Conservation (phyloP, 1,140 invertebrate species). For the Leptonema lineaticorne region DNA sequence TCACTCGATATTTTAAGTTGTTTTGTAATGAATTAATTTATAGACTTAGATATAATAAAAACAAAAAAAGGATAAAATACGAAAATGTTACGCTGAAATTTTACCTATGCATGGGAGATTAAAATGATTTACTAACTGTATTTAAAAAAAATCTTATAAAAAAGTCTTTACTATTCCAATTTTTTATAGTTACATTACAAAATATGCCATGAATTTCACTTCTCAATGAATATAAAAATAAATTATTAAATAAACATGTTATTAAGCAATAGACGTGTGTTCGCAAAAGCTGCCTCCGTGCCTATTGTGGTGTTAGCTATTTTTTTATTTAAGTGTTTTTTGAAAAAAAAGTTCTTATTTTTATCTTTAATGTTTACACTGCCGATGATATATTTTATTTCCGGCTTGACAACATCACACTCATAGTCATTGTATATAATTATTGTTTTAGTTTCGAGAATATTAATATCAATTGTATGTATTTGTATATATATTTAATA, state of each 20-base stretch:
- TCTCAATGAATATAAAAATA: too few species aligned
- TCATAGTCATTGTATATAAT: conserved; percentile 58
- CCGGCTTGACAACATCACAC: conserved; percentile 37
- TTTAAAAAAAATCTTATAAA: conserved; percentile 18
- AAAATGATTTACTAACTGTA: conserved; percentile 31
- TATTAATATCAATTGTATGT: conserved; percentile 47
- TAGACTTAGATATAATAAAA: conserved; percentile 35
- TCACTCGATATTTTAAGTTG: conserved; percentile 38
- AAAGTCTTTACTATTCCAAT: conserved; percentile 34
- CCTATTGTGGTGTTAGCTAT: conserved; percentile 19
- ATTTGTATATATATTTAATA: conserved; percentile 57
- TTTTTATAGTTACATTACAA: conserved; percentile 39
- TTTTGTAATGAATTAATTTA: conserved; percentile 40
- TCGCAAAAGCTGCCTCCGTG: conserved; percentile 26
- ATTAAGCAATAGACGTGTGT: conserved; percentile 40
- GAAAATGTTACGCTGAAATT: conserved; percentile 30
- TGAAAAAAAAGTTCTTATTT: conserved; percentile 7
- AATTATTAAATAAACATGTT: conserved; percentile 32
- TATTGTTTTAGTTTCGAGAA: conserved; percentile 48
- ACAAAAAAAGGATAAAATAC: too few species aligned
- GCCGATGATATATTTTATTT: neutral
- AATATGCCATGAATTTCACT: conserved; percentile 33
- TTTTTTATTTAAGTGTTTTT: conserved; percentile 6
- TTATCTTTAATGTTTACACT: conserved; percentile 1
- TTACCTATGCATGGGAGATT: conserved; percentile 38